Evolutionary conservation across 1,140 invertebrate genomes (phyloP), one percentile per base, ranked within the genome.

Genomic region (Bursaphelenchus mucronatus): DNA sequence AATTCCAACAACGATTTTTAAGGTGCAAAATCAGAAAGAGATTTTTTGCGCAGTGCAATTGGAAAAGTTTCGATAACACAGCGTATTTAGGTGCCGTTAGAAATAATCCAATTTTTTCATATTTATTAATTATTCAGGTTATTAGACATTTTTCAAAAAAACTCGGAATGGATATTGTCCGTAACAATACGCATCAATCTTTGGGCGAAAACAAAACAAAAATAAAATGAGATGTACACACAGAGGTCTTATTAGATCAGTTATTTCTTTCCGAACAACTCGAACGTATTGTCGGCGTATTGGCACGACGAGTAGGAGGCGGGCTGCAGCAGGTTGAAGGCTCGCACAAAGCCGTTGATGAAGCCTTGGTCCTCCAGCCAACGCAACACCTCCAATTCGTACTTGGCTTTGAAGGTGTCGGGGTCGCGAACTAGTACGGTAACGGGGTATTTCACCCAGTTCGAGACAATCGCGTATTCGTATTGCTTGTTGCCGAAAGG

Each of bases 311-410:
- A 61, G 70, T 80, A 80, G 15, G 61, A 63, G 15, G 78, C 78
- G 11, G 78, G 78, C 61, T 79, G 78, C 11, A 79, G 69, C 49
- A 79, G 58, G 61, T 81, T 81, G 75, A 80, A 80, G 21, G 78
- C 79, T n/a, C 78, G 61, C 15, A 80, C 69, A 56, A 81, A 80
- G 40, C 70, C 78, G 61, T 80, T 80, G 63, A 80, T 75, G 59
- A 80, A 80, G 39, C 79, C 79, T 69, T 80, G 75, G 46, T 80
- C 80, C 49, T 80, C 78, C 7, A 80, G 67, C 78, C 78, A 80
- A 13, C 76, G 70, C 40, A 80, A 67, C 43, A 80, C 78, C 62
- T 79, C 69, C n/a, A 73, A 66, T 51, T 79, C 79, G 65, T 80
- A 78, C 52, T 81, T 80, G 11, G 65, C 51, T 63, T 80, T 81